phyloP scores from a whole-genome alignment of 2,888 invertebrate genomes.

The Habroteleia sp. region DNA sequence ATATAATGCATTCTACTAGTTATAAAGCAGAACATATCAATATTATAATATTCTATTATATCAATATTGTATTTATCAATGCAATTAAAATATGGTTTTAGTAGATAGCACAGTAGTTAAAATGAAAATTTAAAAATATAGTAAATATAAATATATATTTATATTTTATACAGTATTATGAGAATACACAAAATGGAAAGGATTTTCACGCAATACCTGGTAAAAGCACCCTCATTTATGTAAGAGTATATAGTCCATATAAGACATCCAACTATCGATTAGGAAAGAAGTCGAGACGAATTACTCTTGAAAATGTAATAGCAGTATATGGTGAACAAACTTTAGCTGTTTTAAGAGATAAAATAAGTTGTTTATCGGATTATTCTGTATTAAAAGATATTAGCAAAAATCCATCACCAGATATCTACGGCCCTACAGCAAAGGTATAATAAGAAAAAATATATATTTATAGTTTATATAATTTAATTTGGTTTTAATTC shows the following conservation, averaged over 20 bases:
- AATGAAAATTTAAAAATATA: no score
- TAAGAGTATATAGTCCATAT: conserved; percentile 83
- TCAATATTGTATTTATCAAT: no score
- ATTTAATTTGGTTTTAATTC: no score
- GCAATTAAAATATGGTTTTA: no score
- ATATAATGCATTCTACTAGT: no score
- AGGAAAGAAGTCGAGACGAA: conserved; percentile 72
- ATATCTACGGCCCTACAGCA: conserved; percentile 63
- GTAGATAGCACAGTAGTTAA: no score
- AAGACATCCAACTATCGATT: conserved; percentile 58
- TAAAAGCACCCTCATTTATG: conserved; percentile 80
- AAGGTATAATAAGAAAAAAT: conserved; percentile 25
- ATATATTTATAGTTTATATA: no score
- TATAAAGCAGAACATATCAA: no score
- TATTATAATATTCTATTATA: no score
- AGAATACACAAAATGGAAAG: conserved; percentile 1
- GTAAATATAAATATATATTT: no score
- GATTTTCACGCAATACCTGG: conserved; percentile 69
- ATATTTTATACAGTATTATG: conserved; percentile 24
- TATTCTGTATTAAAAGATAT: conserved; percentile 84
- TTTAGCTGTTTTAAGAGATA: conserved; percentile 88
- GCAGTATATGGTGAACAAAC: conserved; percentile 86
- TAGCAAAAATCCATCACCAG: conserved; percentile 82
- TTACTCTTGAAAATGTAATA: conserved; percentile 83
- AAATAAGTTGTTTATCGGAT: conserved; percentile 89